A percentile compares a stretch with the other conserved stretches of the same genome.
These are phyloP conservation scores for Oligia latruncula DNA, from an alignment of 2,888 invertebrate genomes.

Conservation along the genomic window DNA sequence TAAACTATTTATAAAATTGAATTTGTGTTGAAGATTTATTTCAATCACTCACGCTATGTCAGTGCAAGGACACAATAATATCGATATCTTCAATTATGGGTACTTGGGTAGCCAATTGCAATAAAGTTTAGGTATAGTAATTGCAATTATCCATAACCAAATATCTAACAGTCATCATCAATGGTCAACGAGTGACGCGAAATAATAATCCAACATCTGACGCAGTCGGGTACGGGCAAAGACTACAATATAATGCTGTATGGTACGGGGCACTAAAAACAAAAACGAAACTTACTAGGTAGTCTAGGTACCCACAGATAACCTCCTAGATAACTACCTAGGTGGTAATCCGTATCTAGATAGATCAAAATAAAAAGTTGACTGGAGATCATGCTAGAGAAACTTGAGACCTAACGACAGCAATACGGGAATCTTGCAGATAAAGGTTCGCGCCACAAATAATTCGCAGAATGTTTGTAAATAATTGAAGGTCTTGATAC, in stretches of 20 bases:
- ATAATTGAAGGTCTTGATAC: not conserved
- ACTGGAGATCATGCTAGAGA: not conserved
- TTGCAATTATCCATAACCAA: not conserved
- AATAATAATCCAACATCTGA: not conserved
- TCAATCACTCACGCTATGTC: conserved; percentile 3
- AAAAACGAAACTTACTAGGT: not conserved
- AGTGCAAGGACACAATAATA: conserved; percentile 15
- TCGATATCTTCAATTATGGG: not conserved
- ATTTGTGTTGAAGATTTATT: conserved; percentile 38
- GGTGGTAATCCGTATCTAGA: too few species aligned
- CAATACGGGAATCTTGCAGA: not conserved
- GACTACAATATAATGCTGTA: too few species aligned
- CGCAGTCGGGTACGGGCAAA: too few species aligned
- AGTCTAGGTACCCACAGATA: not conserved
- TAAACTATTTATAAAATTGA: conserved; percentile 52
- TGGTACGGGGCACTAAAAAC: not conserved
- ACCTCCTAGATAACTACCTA: not conserved
- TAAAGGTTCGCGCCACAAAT: not conserved
- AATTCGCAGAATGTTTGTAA: not conserved
- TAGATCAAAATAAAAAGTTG: not conserved
- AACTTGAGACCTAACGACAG: not conserved
- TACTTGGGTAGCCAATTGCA: not conserved
- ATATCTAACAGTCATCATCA: not conserved
- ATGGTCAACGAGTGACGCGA: not conserved
- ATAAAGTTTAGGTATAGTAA: not conserved